Percentiles rank a stretch among this genome's conserved stretches.
These are phyloP conservation scores for Microcebus griseorufus DNA, from an alignment of 2,113 vertebrate genomes.

Conservation along the genomic window DNA sequence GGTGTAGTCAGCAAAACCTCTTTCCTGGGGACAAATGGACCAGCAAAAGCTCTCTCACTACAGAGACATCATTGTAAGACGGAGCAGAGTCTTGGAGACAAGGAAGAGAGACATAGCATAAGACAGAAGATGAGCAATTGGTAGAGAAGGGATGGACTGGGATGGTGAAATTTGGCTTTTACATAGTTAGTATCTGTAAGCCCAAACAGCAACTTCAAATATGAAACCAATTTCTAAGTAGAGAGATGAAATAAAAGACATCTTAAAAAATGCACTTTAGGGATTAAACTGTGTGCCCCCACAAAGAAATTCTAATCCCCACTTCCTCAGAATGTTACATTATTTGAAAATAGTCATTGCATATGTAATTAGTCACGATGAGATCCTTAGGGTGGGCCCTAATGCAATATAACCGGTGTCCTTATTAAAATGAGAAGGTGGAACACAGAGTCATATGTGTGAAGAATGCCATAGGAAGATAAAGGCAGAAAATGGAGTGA, in stretches of 20 bases:
- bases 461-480: background rate
- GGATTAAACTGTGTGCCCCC: background rate
- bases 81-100: background rate
- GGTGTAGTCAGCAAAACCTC: conserved; percentile 43
- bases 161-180: background rate
- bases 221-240: background rate
- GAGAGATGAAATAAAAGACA: background rate
- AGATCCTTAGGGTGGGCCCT: background rate
- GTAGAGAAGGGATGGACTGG: accelerated
- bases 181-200: background rate
- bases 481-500: background rate
- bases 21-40: background rate
- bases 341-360: background rate
- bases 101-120: background rate
- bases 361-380: background rate
- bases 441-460: background rate
- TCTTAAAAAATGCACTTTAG: background rate
- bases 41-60: background rate
- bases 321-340: background rate
- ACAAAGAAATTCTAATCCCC: background rate
- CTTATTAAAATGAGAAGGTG: background rate
- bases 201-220: background rate
- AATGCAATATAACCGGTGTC: background rate
- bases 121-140: background rate
- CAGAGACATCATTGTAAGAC: background rate